Evolutionary conservation across 2,113 vertebrate species (phyloP), one percentile per base, ranked within the genome.

Genomic region (Lipotes vexillifer): DNA sequence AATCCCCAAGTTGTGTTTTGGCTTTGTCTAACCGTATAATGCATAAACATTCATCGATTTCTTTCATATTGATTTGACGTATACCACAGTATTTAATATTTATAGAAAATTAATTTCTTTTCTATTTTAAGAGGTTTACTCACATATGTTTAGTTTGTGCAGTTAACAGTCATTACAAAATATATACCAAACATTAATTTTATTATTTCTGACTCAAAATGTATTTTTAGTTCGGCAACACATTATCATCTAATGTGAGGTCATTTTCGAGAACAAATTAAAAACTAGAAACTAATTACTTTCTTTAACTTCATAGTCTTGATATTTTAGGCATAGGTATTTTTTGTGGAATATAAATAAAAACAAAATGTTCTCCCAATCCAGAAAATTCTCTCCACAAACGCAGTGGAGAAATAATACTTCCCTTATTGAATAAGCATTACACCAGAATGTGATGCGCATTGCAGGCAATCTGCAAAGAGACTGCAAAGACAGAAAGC

Each of bases 21-120:
- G 13, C 21, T 68, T 96, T 95, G 44, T 4, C 36, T 93, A 96
- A 86, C 14, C 27, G 78, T 69, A 90, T 89, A 93, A 94, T 15
- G 2, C 44, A 77, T 41, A 88, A 38, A 77, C 3, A 69, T 96
- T 77, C 41, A 88, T 78, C 75, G 33, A 88, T 78, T 96, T 92
- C 18, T 87, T 92, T 88, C 71, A 84, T 75, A 83, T 3, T 78
- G 49, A 90, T 6, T 31, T 77, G n/a, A 61, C 15, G 36, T 44
- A 36, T 33, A 77, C 2, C 15, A 81, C 14, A 57, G 52, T 11
- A 90, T 61, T 80, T 75, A 81, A 84, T 94, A n/a, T 31, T 93
- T 29, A 80, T 17, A 78, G 61, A 85, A 94, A 93, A 72, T 38
- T 66, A 78, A 52, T n/a, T 93, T 87, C 31, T 49, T 69, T 69